Percentiles rank a stretch among this genome's conserved stretches.
phyloP scores from a whole-genome alignment of 53 echinoderm and acorn worm genomes.

The Echinometra lucunter region DNA sequence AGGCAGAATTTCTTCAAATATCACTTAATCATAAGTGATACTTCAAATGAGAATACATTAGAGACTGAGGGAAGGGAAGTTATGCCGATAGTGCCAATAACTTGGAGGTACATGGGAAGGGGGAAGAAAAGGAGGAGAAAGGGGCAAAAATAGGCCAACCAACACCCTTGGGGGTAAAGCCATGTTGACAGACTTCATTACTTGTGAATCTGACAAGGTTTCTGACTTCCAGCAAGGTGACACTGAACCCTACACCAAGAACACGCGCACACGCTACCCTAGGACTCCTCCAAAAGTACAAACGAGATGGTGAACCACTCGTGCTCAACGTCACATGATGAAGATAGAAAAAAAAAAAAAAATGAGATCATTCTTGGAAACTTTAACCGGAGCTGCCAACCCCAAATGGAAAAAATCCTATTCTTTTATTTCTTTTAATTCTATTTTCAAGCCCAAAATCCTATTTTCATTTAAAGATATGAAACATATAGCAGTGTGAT shows the following conservation, averaged over 20 bases:
- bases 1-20: not conserved
- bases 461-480: no score
- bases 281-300: not conserved
- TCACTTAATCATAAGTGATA: not conserved
- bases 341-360: not conserved
- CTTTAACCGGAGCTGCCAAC: no score
- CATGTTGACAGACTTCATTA: conserved; percentile 7
- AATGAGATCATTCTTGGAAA: not conserved
- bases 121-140: not conserved
- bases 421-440: no score
- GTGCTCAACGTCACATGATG: not conserved
- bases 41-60: not conserved
- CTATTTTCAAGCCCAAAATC: no score
- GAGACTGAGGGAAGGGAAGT: not conserved
- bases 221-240: conserved; percentile 1
- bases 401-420: no score
- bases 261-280: not conserved
- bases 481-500: no score
- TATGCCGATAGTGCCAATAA: not conserved
- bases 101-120: not conserved
- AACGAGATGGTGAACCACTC: not conserved
- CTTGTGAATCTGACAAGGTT: conserved; percentile 1
- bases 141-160: conserved; percentile 11
- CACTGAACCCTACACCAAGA: not conserved
- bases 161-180: conserved; percentile 18